These are phyloP conservation scores for Columba livia DNA, from an alignment of 2,113 vertebrate species.

Conservation along the genomic window DNA sequence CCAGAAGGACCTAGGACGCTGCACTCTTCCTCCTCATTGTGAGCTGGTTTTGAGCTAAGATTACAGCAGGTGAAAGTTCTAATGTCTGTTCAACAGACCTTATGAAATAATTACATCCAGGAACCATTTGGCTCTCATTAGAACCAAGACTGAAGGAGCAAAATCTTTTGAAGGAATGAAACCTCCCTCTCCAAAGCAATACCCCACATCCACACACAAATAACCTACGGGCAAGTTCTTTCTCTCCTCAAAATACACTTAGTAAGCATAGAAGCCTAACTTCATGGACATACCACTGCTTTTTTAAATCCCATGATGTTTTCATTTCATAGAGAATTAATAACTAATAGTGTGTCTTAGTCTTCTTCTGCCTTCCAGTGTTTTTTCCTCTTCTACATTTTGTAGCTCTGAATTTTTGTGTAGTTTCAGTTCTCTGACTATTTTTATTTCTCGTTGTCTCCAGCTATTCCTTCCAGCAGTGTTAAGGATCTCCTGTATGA, in stretches of 20 bases:
- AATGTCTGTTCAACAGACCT: constrained; percentile 2
- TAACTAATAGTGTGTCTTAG: neutral
- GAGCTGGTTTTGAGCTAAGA: neutral
- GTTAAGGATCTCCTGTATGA: neutral
- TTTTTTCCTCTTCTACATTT: neutral
- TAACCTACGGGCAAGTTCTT: neutral
- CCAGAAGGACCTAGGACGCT: neutral
- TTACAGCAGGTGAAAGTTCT: constrained; percentile 47
- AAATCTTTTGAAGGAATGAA: constrained; percentile 1
- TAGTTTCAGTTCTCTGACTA: neutral
- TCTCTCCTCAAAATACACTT: neutral
- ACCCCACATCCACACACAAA: neutral
- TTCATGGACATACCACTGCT: neutral
- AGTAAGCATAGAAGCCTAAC: neutral
- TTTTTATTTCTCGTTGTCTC: neutral
- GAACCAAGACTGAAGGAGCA: neutral
- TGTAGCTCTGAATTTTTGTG: neutral
- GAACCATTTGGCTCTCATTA: constrained; percentile 47
- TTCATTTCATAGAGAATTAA: neutral
- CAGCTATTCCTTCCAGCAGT: neutral
- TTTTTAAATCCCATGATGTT: neutral
- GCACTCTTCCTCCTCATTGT: neutral
- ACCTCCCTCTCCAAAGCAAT: neutral
- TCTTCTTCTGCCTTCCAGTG: neutral
- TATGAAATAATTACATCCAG: constrained; percentile 16